phyloP scores from a whole-genome alignment of 2,888 invertebrate genomes.

The Metacarcinus magister region DNA sequence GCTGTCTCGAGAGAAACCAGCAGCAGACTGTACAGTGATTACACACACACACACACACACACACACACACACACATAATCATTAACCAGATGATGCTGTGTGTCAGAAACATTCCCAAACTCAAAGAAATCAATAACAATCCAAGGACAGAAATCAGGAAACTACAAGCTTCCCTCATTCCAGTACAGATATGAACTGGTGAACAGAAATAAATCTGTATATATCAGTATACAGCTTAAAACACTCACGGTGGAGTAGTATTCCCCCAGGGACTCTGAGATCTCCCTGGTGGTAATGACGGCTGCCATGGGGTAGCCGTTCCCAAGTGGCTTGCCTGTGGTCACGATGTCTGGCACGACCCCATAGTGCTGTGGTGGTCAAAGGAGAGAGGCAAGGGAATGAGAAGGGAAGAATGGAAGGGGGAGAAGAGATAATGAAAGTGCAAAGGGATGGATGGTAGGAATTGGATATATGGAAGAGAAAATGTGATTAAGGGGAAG shows the following conservation, averaged over 20 bases:
- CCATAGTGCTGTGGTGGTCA: constrained; percentile 85
- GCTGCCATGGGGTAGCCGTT: constrained; percentile 88
- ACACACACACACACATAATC: neutral
- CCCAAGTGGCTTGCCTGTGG: constrained; percentile 85
- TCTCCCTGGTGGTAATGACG: constrained; percentile 87
- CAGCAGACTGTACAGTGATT: too few relatives aligned
- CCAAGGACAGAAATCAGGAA: neutral
- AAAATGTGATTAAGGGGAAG: neutral
- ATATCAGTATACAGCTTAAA: too few relatives aligned
- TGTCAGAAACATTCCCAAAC: neutral
- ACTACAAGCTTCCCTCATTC: neutral
- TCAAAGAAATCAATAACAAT: neutral
- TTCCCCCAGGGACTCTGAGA: constrained; percentile 85
- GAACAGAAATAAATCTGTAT: too few relatives aligned
- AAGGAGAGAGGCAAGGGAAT: neutral
- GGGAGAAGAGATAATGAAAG: neutral
- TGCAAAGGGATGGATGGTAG: neutral
- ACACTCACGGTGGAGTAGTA: constrained; percentile 87
- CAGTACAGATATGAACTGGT: too few relatives aligned
- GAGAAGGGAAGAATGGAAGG: neutral
- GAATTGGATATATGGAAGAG: neutral
- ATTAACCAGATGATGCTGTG: neutral
- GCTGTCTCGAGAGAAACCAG: too few relatives aligned
- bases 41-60: too few relatives aligned
- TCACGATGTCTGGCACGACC: constrained; percentile 87